Base-by-base conservation (phyloP, 2,888 invertebrate genomes). In the Nomada ferruginata region DNA sequence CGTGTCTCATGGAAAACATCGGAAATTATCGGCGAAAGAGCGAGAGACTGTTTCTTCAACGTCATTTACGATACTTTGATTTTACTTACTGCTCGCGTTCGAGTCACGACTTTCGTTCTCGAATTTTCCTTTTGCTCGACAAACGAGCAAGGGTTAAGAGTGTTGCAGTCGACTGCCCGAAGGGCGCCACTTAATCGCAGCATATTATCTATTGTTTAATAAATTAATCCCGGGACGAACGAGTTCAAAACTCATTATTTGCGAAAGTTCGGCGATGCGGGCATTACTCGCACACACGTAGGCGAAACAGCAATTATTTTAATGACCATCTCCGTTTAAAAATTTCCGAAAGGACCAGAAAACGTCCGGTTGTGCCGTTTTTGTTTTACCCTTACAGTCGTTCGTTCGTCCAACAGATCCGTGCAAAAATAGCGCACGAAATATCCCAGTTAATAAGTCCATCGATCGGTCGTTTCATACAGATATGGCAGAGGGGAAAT, bases 171-270 rank as follows among this genome's bases (percentile, higher is more conserved):
- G 36, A 10, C 15, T 13, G 26, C 7, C n/a, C 3, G 59, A 44
- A 20, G 18, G 23, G 55, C 26, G 60, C 47, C 47, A 55, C 18
- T 73, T 79, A 79, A 79, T 79, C 71, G 64, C 79, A 26, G 20
- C 60, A 36, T 47, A 44, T 61, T 79, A 61, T 79, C 47, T 61
- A 80, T 72, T 55, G 72, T 80, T 80, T 80, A 79, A 72, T 79
- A 80, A 79, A 71, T 61, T 65, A 23, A 50, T 18, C 20, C 44
- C 42, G 15, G 53, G 50, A 52, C 65, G 72, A 50, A 72, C 71
- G 44, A 61, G 71, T 29, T 47, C 55, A n/a, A 50, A 55, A 79
- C 71, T 80, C 79, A 61, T 80, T 72, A 80, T 72, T 79, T 44
- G 26, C 60, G 50, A 66, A 65, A 79, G 60, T 61, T 71, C 55